A percentile compares a stretch with the other conserved stretches of the same genome.
Conservation (phyloP, 2,113 vertebrate genomes). For the Prunella himalayana region DNA sequence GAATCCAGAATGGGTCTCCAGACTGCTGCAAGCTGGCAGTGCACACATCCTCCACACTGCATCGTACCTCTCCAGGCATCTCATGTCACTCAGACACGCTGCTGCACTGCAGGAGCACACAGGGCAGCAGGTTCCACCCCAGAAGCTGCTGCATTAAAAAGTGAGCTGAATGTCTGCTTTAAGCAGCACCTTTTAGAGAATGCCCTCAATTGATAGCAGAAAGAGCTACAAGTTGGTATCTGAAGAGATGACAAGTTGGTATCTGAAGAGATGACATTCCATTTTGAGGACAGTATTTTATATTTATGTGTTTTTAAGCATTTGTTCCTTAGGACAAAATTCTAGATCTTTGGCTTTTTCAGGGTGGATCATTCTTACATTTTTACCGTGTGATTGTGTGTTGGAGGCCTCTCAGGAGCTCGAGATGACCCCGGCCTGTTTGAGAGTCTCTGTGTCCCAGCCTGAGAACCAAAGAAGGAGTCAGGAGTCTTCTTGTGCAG, state of each 20-base stretch:
- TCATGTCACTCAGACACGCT: background rate
- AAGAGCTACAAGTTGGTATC: background rate
- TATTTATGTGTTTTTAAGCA: background rate
- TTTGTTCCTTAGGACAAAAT: background rate
- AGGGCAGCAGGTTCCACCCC: background rate
- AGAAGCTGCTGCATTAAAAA: background rate
- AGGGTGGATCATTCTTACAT: background rate
- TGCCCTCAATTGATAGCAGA: fast-evolving
- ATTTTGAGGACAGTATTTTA: background rate
- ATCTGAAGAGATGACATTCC: background rate
- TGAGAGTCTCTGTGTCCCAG: too few relatives aligned
- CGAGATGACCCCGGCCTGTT: too few relatives aligned
- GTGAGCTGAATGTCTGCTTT: background rate
- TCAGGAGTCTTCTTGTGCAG: too few relatives aligned
- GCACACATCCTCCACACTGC: background rate
- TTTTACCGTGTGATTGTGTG: background rate
- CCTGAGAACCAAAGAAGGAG: too few relatives aligned
- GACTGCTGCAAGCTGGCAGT: background rate
- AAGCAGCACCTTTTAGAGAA: background rate
- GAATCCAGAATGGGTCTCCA: background rate
- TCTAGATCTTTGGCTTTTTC: background rate
- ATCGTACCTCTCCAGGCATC: background rate
- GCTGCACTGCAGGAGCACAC: background rate
- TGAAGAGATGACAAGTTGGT: background rate
- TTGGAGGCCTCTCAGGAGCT: too few relatives aligned